Percentiles rank a stretch among this genome's conserved stretches.
Evolutionary conservation across 2,888 invertebrate species (phyloP).

Genomic region (Yponomeuta cagnagella): DNA sequence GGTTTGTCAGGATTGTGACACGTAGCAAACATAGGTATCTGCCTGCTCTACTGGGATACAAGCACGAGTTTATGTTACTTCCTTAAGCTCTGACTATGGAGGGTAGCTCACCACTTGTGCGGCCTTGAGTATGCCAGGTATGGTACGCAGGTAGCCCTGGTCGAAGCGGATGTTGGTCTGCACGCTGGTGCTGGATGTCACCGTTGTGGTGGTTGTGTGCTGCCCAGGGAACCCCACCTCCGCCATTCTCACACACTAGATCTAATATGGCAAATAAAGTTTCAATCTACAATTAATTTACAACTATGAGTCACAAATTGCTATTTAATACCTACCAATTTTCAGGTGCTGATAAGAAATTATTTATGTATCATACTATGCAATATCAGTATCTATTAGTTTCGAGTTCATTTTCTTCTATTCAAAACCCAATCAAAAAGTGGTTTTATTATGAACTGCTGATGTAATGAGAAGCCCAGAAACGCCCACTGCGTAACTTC

Average conservation of each 20-base stretch:
- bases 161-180: conserved; percentile 86
- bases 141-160: conserved; percentile 79
- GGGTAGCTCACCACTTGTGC: conserved; percentile 80
- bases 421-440: neutral
- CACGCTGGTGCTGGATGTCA: conserved; percentile 80
- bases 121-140: conserved; percentile 86
- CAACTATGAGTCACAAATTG: neutral
- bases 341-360: neutral
- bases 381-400: neutral
- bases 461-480: neutral
- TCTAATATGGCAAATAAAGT: neutral
- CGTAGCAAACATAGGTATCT: too few species aligned
- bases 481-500: neutral
- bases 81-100: too few species aligned
- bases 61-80: too few species aligned
- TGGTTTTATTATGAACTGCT: neutral
- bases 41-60: too few species aligned
- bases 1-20: too few species aligned
- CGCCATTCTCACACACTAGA: conserved; percentile 44
- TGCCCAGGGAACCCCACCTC: conserved; percentile 84
- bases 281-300: neutral
- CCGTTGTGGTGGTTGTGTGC: conserved; percentile 84
- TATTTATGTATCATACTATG: neutral
- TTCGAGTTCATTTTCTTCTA: neutral
- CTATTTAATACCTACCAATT: neutral